These are phyloP conservation scores for Cranoglanis bouderius DNA, from an alignment of 2,113 vertebrate species.

Conservation along the genomic window DNA sequence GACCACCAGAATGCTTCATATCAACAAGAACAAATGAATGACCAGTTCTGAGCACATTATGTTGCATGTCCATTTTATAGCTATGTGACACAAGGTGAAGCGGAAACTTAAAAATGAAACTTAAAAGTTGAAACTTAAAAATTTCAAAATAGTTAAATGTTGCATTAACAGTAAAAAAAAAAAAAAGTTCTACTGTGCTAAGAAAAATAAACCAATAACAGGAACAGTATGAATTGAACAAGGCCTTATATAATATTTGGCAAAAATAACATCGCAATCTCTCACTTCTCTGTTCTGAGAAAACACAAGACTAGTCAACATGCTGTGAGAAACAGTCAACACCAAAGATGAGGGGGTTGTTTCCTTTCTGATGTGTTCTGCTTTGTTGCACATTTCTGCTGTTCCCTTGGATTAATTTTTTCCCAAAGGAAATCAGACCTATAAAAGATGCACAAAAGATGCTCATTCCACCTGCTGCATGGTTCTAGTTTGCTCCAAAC, in stretches of 20 bases:
- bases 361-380: slow-evolving; percentile 32
- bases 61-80: slow-evolving; percentile 16
- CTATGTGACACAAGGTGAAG: background rate
- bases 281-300: slow-evolving; percentile 46
- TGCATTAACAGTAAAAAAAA: background rate
- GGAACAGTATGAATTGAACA: slow-evolving; percentile 22
- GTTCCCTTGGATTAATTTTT: background rate
- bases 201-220: slow-evolving; percentile 17
- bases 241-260: slow-evolving; percentile 42
- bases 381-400: slow-evolving; percentile 22
- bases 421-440: slow-evolving; percentile 5
- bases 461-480: background rate
- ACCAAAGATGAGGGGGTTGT: slow-evolving; percentile 7
- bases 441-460: background rate
- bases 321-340: slow-evolving; percentile 32
- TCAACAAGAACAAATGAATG: slow-evolving; percentile 13
- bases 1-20: background rate
- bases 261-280: slow-evolving; percentile 42
- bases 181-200: background rate
- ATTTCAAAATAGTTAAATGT: background rate
- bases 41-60: background rate
- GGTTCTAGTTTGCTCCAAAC: background rate
- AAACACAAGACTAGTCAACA: slow-evolving; percentile 37
- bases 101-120: too few relatives aligned
- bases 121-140: too few relatives aligned